These are phyloP conservation scores for Aphelocoma coerulescens DNA, from an alignment of 2,113 vertebrate genomes.

Conservation along the genomic window DNA sequence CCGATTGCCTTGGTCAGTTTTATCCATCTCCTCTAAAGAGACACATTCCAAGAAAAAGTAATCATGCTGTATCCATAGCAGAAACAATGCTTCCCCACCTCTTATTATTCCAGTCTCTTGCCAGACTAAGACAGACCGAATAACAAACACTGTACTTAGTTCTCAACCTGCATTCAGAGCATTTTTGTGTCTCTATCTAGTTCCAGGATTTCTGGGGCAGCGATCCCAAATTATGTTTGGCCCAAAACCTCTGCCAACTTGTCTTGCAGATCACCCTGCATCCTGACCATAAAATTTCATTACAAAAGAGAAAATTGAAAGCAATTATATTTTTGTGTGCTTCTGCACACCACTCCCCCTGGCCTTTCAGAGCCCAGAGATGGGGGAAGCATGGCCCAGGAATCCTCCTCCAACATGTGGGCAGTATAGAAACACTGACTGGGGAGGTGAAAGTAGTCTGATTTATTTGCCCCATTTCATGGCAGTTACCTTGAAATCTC, in stretches of 20 bases:
- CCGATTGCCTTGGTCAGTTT: constrained; percentile 1
- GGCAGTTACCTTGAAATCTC: background rate
- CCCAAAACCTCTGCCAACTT: constrained; percentile 11
- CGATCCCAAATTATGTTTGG: background rate
- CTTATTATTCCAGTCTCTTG: constrained; percentile 30
- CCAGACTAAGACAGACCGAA: constrained; percentile 39
- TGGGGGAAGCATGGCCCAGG: background rate
- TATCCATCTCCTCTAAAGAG: background rate
- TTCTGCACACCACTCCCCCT: background rate
- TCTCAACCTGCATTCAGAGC: background rate
- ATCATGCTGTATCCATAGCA: background rate
- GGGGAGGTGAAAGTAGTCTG: background rate
- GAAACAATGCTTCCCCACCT: constrained; percentile 37
- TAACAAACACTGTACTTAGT: constrained; percentile 46
- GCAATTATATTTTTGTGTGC: background rate
- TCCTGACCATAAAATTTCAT: background rate
- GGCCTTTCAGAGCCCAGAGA: background rate
- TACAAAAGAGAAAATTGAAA: constrained; percentile 3
- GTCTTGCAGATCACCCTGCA: background rate
- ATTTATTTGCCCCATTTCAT: background rate
- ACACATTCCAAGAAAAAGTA: background rate
- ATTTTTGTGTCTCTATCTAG: background rate
- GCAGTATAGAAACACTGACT: background rate
- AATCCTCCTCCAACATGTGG: background rate
- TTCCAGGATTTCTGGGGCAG: constrained; percentile 15